phyloP scores from a whole-genome alignment of 2,113 vertebrate genomes.

The Anarrhichthys ocellatus region DNA sequence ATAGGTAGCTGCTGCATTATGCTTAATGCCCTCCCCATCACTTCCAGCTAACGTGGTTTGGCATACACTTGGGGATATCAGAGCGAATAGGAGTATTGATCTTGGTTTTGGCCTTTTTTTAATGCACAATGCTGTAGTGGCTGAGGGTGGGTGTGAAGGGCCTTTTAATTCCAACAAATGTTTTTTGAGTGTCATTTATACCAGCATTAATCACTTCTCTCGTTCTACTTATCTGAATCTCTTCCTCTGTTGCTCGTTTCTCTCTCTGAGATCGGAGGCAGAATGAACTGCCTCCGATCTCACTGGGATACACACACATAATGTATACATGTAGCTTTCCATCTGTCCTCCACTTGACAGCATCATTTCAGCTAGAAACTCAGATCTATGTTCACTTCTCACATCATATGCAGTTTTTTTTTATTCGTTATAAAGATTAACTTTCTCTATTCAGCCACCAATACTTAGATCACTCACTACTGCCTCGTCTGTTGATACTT shows the following conservation, averaged over 20 bases:
- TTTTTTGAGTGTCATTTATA: slow-evolving; percentile 56
- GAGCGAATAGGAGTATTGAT: slow-evolving; percentile 67
- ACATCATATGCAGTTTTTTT: neutral
- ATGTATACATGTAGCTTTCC: neutral
- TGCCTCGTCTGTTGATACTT: slow-evolving; percentile 1
- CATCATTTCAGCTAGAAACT: slow-evolving; percentile 13
- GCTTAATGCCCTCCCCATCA: slow-evolving; percentile 63
- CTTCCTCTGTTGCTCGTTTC: slow-evolving; percentile 23
- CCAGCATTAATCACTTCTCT: slow-evolving; percentile 50
- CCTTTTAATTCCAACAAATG: slow-evolving; percentile 63
- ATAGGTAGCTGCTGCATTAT: slow-evolving; percentile 62
- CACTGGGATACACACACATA: neutral
- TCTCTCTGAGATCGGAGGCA: slow-evolving; percentile 21
- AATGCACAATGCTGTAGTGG: slow-evolving; percentile 41
- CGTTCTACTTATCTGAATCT: slow-evolving; percentile 15
- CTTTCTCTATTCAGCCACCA: neutral
- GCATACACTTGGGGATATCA: slow-evolving; percentile 69
- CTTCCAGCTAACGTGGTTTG: slow-evolving; percentile 64
- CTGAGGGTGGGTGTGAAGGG: slow-evolving; percentile 59
- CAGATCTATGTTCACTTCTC: slow-evolving; percentile 4
- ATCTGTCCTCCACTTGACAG: slow-evolving; percentile 30
- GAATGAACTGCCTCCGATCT: no score
- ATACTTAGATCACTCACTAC: neutral
- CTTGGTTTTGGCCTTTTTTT: slow-evolving; percentile 44
- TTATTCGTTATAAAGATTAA: neutral